phyloP scores from a whole-genome alignment of 2,888 invertebrate genomes.

The Lithosia quadra region DNA sequence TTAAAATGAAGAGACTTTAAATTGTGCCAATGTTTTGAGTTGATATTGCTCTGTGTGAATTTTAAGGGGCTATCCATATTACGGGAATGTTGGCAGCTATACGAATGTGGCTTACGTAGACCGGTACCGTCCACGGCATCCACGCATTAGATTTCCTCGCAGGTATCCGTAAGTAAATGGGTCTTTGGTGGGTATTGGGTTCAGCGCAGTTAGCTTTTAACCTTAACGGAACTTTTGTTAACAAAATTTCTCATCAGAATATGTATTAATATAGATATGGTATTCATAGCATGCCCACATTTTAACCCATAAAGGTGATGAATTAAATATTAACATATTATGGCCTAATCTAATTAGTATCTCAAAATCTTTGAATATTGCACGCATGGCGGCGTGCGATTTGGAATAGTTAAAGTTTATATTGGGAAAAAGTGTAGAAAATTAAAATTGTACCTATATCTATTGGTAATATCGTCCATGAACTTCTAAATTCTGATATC shows the following conservation, averaged over 20 bases:
- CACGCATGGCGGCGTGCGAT: not conserved
- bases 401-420: not conserved
- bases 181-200: not conserved
- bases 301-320: not conserved
- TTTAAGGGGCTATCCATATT: constrained; percentile 19
- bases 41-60: constrained; percentile 10
- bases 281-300: not conserved
- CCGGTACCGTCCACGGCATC: constrained; percentile 5
- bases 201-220: not conserved
- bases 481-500: not conserved
- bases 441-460: not conserved
- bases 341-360: too few relatives aligned
- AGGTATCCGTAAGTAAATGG: constrained; percentile 10
- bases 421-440: not conserved
- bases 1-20: not conserved
- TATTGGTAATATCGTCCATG: not conserved
- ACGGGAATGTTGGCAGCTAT: constrained; percentile 2
- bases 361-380: not conserved
- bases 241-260: not conserved
- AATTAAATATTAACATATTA: too few relatives aligned
- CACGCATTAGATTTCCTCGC: constrained; percentile 2
- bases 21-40: not conserved
- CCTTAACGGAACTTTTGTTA: not conserved
- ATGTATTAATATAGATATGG: not conserved
- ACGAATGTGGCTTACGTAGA: not conserved